Conservation (phyloP, 2,888 invertebrate species). For the Campaea margaritaria region DNA sequence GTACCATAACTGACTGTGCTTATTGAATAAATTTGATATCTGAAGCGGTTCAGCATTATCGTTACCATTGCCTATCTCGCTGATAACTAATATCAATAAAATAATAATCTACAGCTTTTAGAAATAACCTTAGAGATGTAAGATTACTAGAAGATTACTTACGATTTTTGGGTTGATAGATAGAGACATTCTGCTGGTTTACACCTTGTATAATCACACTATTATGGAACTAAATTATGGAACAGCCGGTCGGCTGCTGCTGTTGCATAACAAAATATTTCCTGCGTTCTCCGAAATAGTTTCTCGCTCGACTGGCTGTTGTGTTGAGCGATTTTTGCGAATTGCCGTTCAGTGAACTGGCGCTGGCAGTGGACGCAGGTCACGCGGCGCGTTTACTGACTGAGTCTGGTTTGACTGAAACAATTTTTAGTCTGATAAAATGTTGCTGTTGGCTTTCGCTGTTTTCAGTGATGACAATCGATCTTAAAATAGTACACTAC, state of each 20-base stretch:
- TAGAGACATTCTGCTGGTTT: constrained; percentile 46
- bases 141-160: constrained; percentile 49
- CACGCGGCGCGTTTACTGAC: neutral
- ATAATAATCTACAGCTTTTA: neutral
- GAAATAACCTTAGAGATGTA: neutral
- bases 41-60: constrained; percentile 18
- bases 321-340: neutral
- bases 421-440: constrained; percentile 13
- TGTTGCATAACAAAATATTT: constrained; percentile 14
- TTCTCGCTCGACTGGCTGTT: neutral
- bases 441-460: constrained; percentile 45
- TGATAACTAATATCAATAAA: constrained; percentile 14
- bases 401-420: too few relatives aligned
- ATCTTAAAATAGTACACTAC: constrained; percentile 12
- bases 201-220: too few relatives aligned
- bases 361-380: too few relatives aligned
- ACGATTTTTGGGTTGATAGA: constrained; percentile 55
- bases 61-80: constrained; percentile 13
- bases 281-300: neutral
- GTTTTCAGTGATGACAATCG: constrained; percentile 54
- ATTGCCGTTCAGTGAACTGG: constrained; percentile 8
- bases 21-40: constrained; percentile 20
- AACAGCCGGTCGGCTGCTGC: constrained; percentile 2
- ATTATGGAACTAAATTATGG: neutral
- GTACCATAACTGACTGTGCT: neutral